Evolutionary conservation across 1,140 invertebrate genomes (phyloP).

Genomic region (Ridgeia piscesae): DNA sequence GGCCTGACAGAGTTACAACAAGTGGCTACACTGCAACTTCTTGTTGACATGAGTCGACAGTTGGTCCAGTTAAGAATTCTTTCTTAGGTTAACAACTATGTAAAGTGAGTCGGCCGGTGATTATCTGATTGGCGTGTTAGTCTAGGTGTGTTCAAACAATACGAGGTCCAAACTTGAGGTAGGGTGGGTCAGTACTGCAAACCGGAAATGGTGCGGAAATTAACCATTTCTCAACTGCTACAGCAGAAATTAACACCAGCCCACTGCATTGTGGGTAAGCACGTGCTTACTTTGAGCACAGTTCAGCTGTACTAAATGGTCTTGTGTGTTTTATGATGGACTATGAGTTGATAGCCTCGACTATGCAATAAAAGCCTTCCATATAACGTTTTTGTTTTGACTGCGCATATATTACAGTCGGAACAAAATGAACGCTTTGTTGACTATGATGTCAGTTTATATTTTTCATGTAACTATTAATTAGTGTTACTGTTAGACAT

Average conservation of each 20-base stretch:
- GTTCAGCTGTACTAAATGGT: too few species aligned
- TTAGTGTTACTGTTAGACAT: too few species aligned
- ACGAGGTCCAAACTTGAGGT: too few species aligned
- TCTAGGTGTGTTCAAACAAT: background rate
- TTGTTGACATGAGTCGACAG: background rate
- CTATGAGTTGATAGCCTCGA: background rate
- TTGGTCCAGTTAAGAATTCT: background rate
- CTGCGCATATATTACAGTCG: background rate
- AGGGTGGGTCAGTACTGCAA: background rate
- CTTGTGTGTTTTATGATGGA: background rate
- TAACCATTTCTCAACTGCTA: background rate
- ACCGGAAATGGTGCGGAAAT: background rate
- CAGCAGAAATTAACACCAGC: too few species aligned
- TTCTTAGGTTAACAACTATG: background rate
- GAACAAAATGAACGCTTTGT: too few species aligned
- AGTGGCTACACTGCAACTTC: background rate
- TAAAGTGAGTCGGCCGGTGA: background rate
- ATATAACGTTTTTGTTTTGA: background rate
- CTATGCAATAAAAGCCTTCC: conserved; percentile 1
- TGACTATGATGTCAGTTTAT: too few species aligned
- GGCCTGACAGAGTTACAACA: background rate
- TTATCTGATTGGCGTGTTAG: background rate
- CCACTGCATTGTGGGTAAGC: background rate
- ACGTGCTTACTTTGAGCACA: background rate
- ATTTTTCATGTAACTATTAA: too few species aligned